Evolutionary conservation across 2,797 vertebrate genomes (phyloP), one percentile per base, ranked within the genome.

Genomic region (Spheniscus humboldti): DNA sequence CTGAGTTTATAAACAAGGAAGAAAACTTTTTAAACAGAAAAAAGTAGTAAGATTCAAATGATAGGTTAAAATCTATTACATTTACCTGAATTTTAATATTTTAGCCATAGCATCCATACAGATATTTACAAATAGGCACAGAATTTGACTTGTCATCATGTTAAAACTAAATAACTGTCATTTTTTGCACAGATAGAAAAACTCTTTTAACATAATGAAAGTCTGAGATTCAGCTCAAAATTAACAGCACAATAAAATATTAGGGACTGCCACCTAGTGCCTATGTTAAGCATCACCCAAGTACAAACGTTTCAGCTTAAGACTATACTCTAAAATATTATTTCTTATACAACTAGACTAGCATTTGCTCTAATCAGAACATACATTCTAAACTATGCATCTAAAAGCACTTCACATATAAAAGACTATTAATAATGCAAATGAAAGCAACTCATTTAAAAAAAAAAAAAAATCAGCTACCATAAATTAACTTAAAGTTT

Each of bases 201-300:
- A 71, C 6, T 28, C 5, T 28, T 10, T 69, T n/a, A 28, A 56
- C 7, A 11, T 39, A 66, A 9, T 24, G 5, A 17, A 89, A 86
- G 69, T n/a, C 55, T 31, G 24, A 83, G 23, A 39, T 59, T 45
- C 69, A 60, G n/a, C 25, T 43, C 12, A 56, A 90, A 68, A 80
- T 52, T 53, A 72, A 74, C 14, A 90, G 15, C 33, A 39, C 31
- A 52, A 48, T 74, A 77, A 82, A 41, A 18, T 35, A 50, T 41
- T 17, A 75, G 4, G 90, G 68, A 80, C 76, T 97, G 97, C 97
- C 97, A 96, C 63, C 97, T 98, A 95, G 91, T 69, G 97, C 66
- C 45, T 28, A 25, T 8, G 18, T 62, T 72, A 83, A 73, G 48
- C 68, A 87, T 14, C 9, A 72, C 18, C 35, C 55, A 81, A 82